Conservation (phyloP, 2,113 vertebrate species). For the Oryzias curvinotus region DNA sequence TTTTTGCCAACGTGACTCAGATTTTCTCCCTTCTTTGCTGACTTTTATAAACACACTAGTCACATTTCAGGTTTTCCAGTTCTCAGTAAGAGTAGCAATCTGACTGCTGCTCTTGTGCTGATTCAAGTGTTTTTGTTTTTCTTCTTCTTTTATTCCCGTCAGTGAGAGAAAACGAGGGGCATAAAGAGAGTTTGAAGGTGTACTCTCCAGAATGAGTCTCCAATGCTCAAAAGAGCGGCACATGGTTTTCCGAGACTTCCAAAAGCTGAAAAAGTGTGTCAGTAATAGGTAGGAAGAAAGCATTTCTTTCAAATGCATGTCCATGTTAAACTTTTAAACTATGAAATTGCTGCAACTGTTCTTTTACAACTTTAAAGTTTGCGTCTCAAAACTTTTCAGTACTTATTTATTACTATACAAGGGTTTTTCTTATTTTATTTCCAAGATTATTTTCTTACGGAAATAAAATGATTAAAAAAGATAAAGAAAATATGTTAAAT, state of each 20-base stretch:
- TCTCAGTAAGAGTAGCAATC: slow-evolving; percentile 18
- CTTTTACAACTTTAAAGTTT: not conserved
- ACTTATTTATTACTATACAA: not conserved
- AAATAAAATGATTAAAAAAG: too few species aligned
- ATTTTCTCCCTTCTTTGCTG: slow-evolving; percentile 57
- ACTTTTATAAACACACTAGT: slow-evolving; percentile 61
- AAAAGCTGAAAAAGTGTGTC: slow-evolving; percentile 53
- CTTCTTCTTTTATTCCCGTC: slow-evolving; percentile 18
- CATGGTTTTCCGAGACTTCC: slow-evolving; percentile 48
- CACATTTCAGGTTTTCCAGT: slow-evolving; percentile 57
- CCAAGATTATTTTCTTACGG: too few species aligned
- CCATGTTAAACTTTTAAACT: not conserved
- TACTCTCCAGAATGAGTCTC: slow-evolving; percentile 27
- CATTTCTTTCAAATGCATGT: not conserved
- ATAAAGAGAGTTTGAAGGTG: slow-evolving; percentile 26
- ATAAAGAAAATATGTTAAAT: not conserved
- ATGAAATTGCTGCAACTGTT: not conserved
- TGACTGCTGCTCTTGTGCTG: slow-evolving; percentile 35
- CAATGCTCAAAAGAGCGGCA: slow-evolving; percentile 43
- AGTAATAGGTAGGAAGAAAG: slow-evolving; percentile 55
- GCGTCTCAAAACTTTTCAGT: not conserved
- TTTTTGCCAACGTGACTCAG: slow-evolving; percentile 58
- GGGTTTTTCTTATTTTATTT: too few species aligned
- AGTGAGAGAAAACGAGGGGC: slow-evolving; percentile 23
- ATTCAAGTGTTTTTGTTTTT: slow-evolving; percentile 39